Evolutionary conservation across 2,797 vertebrate genomes (phyloP).

Genomic region (Poeciliopsis infans): DNA sequence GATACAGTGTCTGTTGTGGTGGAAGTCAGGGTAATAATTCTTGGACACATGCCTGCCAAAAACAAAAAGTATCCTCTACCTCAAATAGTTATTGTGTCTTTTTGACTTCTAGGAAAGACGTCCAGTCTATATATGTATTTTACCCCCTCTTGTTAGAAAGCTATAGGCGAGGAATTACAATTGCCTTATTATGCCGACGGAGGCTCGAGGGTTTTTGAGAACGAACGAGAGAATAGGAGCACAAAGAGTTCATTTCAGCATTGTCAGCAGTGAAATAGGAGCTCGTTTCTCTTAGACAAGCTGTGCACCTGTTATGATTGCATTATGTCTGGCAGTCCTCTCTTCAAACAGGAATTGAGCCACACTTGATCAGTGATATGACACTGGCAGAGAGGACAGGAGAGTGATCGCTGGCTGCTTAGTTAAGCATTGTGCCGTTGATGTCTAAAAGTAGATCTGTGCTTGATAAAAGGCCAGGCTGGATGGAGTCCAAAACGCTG

Average conservation of each 20-base stretch:
- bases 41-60: constrained; percentile 16
- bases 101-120: constrained; percentile 32
- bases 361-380: constrained; percentile 71
- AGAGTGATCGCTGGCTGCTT: constrained; percentile 66
- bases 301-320: constrained; percentile 73
- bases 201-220: constrained; percentile 53
- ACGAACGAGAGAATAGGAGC: constrained; percentile 47
- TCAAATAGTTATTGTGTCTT: constrained; percentile 39
- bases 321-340: constrained; percentile 70
- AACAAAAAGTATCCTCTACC: constrained; percentile 17
- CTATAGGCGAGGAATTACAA: constrained; percentile 68
- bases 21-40: constrained; percentile 12
- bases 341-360: constrained; percentile 71
- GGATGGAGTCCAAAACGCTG: constrained; percentile 48
- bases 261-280: constrained; percentile 65
- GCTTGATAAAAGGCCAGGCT: constrained; percentile 43
- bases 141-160: constrained; percentile 46
- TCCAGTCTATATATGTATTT: constrained; percentile 9
- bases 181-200: constrained; percentile 65
- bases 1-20: neutral
- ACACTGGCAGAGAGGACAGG: constrained; percentile 64
- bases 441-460: constrained; percentile 74
- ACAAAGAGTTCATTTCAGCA: constrained; percentile 67
- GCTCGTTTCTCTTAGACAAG: constrained; percentile 65
- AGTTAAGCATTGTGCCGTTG: constrained; percentile 65